Conservation (phyloP, 2,113 vertebrate species). For the Orientallactaga bullata region DNA sequence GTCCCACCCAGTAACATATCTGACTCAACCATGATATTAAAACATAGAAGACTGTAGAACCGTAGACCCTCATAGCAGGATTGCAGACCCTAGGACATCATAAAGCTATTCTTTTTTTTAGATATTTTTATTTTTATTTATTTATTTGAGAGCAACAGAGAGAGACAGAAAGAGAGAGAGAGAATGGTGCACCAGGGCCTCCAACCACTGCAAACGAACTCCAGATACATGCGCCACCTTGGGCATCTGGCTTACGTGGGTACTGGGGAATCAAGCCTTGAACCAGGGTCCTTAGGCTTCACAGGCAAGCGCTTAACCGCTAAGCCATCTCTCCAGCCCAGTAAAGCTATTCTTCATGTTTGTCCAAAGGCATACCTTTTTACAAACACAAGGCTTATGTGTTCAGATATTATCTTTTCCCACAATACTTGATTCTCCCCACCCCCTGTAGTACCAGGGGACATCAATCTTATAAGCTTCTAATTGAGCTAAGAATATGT, state of each 20-base stretch:
- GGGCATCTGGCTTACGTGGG: no score
- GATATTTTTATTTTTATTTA: no score
- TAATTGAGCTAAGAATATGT: neutral
- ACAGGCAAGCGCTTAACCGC: no score
- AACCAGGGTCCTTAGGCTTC: no score
- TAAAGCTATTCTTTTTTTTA: no score
- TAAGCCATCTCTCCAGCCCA: no score
- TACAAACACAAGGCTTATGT: neutral
- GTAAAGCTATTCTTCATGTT: neutral
- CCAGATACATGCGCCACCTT: no score
- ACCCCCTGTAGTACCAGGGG: neutral
- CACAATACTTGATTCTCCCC: neutral
- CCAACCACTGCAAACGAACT: no score
- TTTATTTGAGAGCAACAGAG: no score
- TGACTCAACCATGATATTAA: neutral
- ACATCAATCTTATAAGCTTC: neutral
- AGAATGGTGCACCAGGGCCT: no score
- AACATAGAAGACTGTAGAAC: neutral
- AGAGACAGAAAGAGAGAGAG: no score
- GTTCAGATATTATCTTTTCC: neutral
- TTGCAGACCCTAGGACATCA: neutral
- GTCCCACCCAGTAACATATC: neutral
- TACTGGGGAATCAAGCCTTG: no score
- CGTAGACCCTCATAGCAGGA: neutral
- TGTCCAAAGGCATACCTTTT: neutral